Evolutionary conservation across 2,113 vertebrate species (phyloP).

Genomic region (Paralichthys olivaceus): DNA sequence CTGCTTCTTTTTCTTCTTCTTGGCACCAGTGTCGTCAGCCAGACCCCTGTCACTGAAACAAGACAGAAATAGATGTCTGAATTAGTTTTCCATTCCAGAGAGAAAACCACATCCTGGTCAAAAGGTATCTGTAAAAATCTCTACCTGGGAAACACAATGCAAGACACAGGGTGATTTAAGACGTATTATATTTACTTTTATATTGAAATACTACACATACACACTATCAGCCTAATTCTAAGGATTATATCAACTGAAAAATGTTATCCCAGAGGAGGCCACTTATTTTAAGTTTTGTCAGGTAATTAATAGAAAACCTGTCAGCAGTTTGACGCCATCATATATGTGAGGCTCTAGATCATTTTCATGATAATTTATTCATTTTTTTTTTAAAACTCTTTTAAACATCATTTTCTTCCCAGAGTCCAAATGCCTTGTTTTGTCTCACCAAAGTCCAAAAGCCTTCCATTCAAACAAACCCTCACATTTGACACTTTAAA

Average conservation of each 20-base stretch:
- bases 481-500: too few relatives aligned
- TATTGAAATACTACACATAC: too few relatives aligned
- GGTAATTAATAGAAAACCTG: background rate
- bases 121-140: background rate
- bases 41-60: constrained; percentile 87
- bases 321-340: background rate
- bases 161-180: background rate
- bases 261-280: too few relatives aligned
- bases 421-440: too few relatives aligned
- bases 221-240: too few relatives aligned
- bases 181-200: background rate
- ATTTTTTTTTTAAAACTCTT: too few relatives aligned
- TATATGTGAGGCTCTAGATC: background rate
- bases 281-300: too few relatives aligned
- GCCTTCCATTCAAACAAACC: too few relatives aligned
- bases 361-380: background rate
- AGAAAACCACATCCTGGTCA: background rate
- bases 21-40: constrained; percentile 92
- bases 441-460: too few relatives aligned
- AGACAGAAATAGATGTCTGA: constrained; percentile 24
- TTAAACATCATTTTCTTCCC: too few relatives aligned
- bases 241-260: too few relatives aligned
- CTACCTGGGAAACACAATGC: background rate
- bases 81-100: constrained; percentile 6
- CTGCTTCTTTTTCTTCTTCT: constrained; percentile 99